Evolutionary conservation across 2,113 vertebrate species (phyloP).

Genomic region (Equus quagga): DNA sequence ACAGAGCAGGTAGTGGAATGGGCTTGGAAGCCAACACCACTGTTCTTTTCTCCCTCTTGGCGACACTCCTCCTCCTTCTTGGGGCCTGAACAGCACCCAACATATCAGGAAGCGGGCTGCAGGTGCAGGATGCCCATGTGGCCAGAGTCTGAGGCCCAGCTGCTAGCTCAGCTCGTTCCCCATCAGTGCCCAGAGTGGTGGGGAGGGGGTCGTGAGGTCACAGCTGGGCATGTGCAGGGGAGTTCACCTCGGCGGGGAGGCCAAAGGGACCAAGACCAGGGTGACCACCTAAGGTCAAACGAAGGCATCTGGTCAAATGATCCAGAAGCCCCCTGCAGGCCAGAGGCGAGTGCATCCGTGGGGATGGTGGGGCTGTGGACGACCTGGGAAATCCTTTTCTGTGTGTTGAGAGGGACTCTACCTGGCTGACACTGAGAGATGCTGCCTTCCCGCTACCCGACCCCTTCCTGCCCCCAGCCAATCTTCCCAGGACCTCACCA

Average conservation of each 20-base stretch:
- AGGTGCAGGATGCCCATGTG: rapidly evolving
- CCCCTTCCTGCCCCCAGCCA: rapidly evolving
- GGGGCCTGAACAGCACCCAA: not conserved
- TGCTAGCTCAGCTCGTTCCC: not conserved
- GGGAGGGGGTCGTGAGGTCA: no score
- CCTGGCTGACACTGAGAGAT: no score
- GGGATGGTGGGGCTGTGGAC: no score
- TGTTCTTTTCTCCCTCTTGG: not conserved
- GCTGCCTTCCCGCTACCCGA: not conserved
- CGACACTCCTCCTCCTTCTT: not conserved
- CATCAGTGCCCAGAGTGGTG: no score
- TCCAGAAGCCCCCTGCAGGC: not conserved
- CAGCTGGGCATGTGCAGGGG: no score
- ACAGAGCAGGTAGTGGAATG: not conserved
- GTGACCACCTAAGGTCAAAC: no score
- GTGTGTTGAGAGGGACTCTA: not conserved
- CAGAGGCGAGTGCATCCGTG: no score
- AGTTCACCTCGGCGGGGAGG: not conserved
- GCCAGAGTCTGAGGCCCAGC: not conserved
- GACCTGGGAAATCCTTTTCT: not conserved
- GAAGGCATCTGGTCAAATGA: no score
- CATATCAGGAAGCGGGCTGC: no score
- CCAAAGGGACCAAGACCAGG: not conserved
- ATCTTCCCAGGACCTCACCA: not conserved
- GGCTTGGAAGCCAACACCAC: not conserved